Percentiles rank a stretch among this genome's conserved stretches.
Evolutionary conservation across 2,113 vertebrate species (phyloP).

Genomic region (Proterorhinus semilunaris): DNA sequence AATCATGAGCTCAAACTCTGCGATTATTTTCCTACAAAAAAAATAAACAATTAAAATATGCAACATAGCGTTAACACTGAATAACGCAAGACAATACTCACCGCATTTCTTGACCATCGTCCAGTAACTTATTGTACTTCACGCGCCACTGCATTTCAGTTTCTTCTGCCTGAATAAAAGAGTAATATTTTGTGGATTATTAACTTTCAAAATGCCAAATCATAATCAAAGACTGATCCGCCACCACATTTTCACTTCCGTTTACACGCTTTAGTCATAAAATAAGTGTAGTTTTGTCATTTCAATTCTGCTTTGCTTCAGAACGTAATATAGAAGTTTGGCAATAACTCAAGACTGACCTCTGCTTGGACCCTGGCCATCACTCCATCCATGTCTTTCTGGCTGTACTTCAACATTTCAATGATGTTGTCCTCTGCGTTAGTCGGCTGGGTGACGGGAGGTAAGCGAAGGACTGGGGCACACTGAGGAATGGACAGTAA

Average conservation of each 20-base stretch:
- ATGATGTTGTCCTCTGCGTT: conserved; percentile 80
- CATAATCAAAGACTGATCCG: too few species aligned
- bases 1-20: conserved; percentile 81
- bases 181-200: background rate
- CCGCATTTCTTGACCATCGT: conserved; percentile 85
- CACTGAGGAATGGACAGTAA: conserved; percentile 35
- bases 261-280: too few species aligned
- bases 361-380: conserved; percentile 74
- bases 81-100: conserved; percentile 45
- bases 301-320: too few species aligned
- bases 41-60: background rate
- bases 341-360: conserved; percentile 36
- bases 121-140: conserved; percentile 64
- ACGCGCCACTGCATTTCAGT: conserved; percentile 52
- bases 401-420: conserved; percentile 88
- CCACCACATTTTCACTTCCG: too few species aligned
- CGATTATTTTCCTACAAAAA: conserved; percentile 81
- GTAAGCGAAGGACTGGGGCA: conserved; percentile 48
- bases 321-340: too few species aligned
- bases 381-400: conserved; percentile 87
- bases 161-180: conserved; percentile 70
- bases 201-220: too few species aligned
- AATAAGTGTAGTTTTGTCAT: too few species aligned
- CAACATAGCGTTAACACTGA: background rate
- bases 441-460: conserved; percentile 49